Percentiles rank a stretch among this genome's conserved stretches.
These are phyloP conservation scores for Marmota monax DNA, from an alignment of 2,113 vertebrate species.

Conservation along the genomic window DNA sequence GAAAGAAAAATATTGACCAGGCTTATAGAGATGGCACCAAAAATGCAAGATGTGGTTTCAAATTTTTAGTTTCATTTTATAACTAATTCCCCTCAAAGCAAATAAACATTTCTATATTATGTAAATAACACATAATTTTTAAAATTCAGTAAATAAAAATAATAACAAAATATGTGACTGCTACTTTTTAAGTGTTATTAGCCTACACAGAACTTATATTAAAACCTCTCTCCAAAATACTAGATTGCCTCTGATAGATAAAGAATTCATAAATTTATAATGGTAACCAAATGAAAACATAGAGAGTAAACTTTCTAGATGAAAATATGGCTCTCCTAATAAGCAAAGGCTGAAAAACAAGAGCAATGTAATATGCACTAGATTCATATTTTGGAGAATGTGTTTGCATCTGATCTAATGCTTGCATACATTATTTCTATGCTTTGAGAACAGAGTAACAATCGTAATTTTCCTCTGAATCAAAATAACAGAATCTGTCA, in stretches of 20 bases:
- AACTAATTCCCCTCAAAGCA: neutral
- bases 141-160: constrained; percentile 59
- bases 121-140: constrained; percentile 24
- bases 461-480: constrained; percentile 78
- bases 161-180: constrained; percentile 30
- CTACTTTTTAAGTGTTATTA: constrained; percentile 44
- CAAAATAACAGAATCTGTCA: constrained; percentile 77
- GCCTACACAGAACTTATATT: constrained; percentile 6
- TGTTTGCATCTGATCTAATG: constrained; percentile 58
- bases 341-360: constrained; percentile 62
- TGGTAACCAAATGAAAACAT: constrained; percentile 65
- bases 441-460: constrained; percentile 71
- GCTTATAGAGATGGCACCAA: constrained; percentile 7
- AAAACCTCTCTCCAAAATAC: constrained; percentile 31
- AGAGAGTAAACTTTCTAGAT: constrained; percentile 61
- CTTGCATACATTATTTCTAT: constrained; percentile 69
- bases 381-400: constrained; percentile 31
- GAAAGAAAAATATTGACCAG: constrained; percentile 58
- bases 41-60: constrained; percentile 45
- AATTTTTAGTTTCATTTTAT: constrained; percentile 57
- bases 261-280: constrained; percentile 75
- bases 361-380: constrained; percentile 43
- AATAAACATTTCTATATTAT: constrained; percentile 25
- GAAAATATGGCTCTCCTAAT: constrained; percentile 67
- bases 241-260: constrained; percentile 65